These are phyloP conservation scores for Myioborus melanocephalus DNA, from an alignment of 2,797 vertebrate genomes.

Conservation along the genomic window DNA sequence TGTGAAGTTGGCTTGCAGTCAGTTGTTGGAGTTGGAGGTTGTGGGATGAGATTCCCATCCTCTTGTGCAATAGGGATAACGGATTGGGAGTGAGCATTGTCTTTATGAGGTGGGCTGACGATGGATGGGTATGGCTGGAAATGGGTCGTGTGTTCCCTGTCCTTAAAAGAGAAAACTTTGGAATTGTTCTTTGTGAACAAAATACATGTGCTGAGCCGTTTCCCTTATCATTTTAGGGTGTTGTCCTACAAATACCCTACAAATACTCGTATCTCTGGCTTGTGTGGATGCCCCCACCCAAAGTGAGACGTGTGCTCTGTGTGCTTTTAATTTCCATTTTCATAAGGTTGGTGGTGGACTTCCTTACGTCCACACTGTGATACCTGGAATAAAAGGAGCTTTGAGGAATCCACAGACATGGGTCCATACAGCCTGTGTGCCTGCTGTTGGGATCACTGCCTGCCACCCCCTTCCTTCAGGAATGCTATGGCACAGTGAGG, in stretches of 20 bases:
- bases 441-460: not conserved
- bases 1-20: not conserved
- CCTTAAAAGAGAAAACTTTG: not conserved
- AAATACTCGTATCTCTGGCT: not conserved
- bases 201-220: not conserved
- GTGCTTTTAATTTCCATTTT: not conserved
- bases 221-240: not conserved
- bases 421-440: rapidly evolving
- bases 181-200: not conserved
- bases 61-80: rapidly evolving
- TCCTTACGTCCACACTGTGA: rapidly evolving
- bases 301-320: not conserved
- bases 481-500: not conserved
- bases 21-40: not conserved
- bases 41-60: not conserved
- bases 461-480: not conserved
- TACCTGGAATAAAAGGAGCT: not conserved
- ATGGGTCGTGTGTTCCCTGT: not conserved
- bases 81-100: rapidly evolving
- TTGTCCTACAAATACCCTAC: not conserved
- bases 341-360: not conserved
- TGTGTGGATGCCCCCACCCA: constrained; percentile 10
- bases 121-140: not conserved
- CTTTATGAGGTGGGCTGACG: not conserved
- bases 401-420: rapidly evolving